Conservation (phyloP, 2,113 vertebrate species). For the Anarhynchus alexandrinus region DNA sequence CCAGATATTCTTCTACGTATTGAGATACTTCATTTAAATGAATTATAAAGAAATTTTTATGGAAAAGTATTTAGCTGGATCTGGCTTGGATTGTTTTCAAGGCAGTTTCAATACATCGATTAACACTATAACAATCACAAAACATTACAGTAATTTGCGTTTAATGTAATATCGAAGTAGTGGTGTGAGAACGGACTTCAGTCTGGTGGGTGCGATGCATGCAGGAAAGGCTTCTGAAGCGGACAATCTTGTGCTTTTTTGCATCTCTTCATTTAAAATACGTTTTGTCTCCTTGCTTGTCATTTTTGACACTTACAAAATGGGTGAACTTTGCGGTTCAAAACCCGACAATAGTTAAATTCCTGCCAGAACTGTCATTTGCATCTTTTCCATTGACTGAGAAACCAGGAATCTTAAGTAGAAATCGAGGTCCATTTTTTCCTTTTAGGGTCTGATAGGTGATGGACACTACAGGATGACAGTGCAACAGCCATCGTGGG, state of each 20-base stretch:
- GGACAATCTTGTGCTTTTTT: slow-evolving; percentile 74
- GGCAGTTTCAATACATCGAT: slow-evolving; percentile 63
- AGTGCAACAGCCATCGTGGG: slow-evolving; percentile 7
- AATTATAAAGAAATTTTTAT: slow-evolving; percentile 70
- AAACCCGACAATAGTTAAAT: background rate
- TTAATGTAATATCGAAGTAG: slow-evolving; percentile 56
- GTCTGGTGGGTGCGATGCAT: background rate
- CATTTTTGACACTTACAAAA: slow-evolving; percentile 31
- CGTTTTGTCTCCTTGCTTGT: slow-evolving; percentile 47
- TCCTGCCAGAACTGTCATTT: slow-evolving; percentile 25
- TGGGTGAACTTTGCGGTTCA: background rate
- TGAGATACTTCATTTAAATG: slow-evolving; percentile 72
- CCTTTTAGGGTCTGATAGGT: slow-evolving; percentile 23
- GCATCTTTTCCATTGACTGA: slow-evolving; percentile 49
- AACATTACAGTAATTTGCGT: slow-evolving; percentile 72
- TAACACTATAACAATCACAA: slow-evolving; percentile 79
- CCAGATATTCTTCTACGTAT: slow-evolving; percentile 73
- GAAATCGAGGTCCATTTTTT: slow-evolving; percentile 27
- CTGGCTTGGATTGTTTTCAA: slow-evolving; percentile 66
- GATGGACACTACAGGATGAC: slow-evolving; percentile 39
- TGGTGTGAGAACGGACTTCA: slow-evolving; percentile 43
- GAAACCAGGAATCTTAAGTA: slow-evolving; percentile 44
- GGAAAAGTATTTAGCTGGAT: slow-evolving; percentile 68
- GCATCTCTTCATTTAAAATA: slow-evolving; percentile 46
- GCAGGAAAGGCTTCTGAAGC: slow-evolving; percentile 58